Percentiles rank a stretch among this genome's conserved stretches.
phyloP scores from a whole-genome alignment of 1,140 invertebrate species.

The Zelostemma sp. region DNA sequence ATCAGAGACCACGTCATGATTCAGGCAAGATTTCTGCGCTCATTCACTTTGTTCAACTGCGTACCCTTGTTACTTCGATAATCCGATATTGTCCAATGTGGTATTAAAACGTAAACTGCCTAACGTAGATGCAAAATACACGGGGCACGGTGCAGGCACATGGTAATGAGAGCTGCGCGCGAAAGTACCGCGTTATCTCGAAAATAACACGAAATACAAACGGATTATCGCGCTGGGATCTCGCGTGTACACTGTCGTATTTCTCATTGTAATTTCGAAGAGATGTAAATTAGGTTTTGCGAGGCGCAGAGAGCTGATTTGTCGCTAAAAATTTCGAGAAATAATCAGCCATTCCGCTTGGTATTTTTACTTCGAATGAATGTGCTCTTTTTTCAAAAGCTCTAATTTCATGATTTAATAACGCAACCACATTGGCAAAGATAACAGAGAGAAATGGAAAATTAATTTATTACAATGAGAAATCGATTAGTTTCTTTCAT shows the following conservation, averaged over 20 bases:
- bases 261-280: conserved; percentile 40
- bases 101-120: conserved; percentile 49
- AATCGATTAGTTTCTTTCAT: conserved; percentile 40
- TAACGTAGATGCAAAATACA: conserved; percentile 26
- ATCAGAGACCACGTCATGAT: too few relatives aligned
- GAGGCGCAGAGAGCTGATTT: not conserved
- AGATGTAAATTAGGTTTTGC: conserved; percentile 38
- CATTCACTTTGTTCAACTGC: conserved; percentile 43
- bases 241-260: conserved; percentile 36
- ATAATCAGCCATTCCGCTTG: not conserved
- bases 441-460: conserved; percentile 12
- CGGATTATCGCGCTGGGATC: conserved; percentile 27
- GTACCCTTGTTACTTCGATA: conserved; percentile 43
- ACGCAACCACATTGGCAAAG: conserved; percentile 1
- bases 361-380: too few relatives aligned
- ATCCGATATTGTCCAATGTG: conserved; percentile 41
- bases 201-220: conserved; percentile 39
- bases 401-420: too few relatives aligned
- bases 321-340: not conserved
- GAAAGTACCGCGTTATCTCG: conserved; percentile 42
- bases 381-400: too few relatives aligned
- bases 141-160: conserved; percentile 30
- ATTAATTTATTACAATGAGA: conserved; percentile 47
- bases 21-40: conserved; percentile 20
- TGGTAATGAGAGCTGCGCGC: conserved; percentile 38